Conservation (phyloP, 2,888 invertebrate genomes). For the Atethmia centrago region DNA sequence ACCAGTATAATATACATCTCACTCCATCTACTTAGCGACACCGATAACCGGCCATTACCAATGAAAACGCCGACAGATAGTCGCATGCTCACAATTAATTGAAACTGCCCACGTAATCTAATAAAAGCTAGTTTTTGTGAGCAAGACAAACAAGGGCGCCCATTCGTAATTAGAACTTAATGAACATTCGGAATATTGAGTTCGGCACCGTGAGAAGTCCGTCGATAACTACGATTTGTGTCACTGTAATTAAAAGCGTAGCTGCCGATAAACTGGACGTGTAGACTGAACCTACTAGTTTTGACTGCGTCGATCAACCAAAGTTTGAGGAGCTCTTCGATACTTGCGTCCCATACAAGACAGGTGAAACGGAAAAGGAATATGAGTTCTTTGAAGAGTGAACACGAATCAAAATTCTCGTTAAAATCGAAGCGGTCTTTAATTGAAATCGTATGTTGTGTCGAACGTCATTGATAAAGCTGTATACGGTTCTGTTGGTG, state of each 20-base stretch:
- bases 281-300: constrained; percentile 85
- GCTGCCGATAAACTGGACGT: constrained; percentile 88
- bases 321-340: constrained; percentile 72
- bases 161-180: constrained; percentile 90
- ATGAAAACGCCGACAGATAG: constrained; percentile 87
- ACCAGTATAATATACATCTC: constrained; percentile 84
- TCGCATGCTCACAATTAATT: constrained; percentile 88
- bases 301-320: constrained; percentile 85
- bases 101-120: constrained; percentile 90
- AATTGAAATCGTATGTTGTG: constrained; percentile 90
- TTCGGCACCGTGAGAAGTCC: constrained; percentile 89
- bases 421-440: constrained; percentile 86
- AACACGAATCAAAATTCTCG: constrained; percentile 82
- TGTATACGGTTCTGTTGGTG: constrained; percentile 76
- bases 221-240: constrained; percentile 90
- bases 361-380: constrained; percentile 65
- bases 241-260: constrained; percentile 90
- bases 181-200: constrained; percentile 89
- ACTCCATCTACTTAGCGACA: constrained; percentile 87
- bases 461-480: constrained; percentile 84
- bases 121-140: constrained; percentile 90
- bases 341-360: constrained; percentile 63
- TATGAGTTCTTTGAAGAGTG: constrained; percentile 77
- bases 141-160: constrained; percentile 90
- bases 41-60: constrained; percentile 88